Evolutionary conservation across 2,888 invertebrate genomes (phyloP), one percentile per base, ranked within the genome.

Genomic region (Lydus trimaculatus): DNA sequence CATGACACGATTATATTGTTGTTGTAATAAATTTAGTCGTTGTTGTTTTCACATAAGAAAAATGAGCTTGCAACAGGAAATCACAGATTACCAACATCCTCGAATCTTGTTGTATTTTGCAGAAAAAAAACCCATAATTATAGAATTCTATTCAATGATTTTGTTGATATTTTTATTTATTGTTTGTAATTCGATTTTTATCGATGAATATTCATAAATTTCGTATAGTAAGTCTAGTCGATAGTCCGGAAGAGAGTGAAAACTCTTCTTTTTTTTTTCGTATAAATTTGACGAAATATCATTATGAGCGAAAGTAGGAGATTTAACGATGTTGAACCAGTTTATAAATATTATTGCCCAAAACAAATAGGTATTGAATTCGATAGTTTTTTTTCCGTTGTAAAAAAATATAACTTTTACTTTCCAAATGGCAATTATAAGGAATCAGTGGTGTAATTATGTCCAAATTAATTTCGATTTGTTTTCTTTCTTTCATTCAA

Each of bases 41-140:
- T 56, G 56, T 56, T 43, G 7, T 33, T 33, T 56, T 56, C 56
- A 25, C 56, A 25, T 25, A 56, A 56, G 56, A 56, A 56, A 56
- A 56, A 56, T 56, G 56, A 25, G 56, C 36, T 36, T 64, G n/a
- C 52, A 58, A 72, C 73, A 74, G 75, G 76, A 76, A 75, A 73
- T 73, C 66, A 71, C 71, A 64, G 72, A 76, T 76, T 76, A 75
- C 64, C 69, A 58, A 71, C 73, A 75, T 76, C 73, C 69, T 69
- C 65, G 64, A 68, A 58, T 66, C 52, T 31, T 36, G 31, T 61
- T 62, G 58, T 65, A 65, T 65, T 64, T 63, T 65, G 60, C 36
- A 31, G n/a, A 36, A 60, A 60, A 60, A 13, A 31, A 20, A 59
- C n/a, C n/a, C n/a, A n/a, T n/a, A n/a, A 61, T 39, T 23, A 61